phyloP scores from a whole-genome alignment of 2,888 invertebrate genomes.

The Meiosimyza decipiens region DNA sequence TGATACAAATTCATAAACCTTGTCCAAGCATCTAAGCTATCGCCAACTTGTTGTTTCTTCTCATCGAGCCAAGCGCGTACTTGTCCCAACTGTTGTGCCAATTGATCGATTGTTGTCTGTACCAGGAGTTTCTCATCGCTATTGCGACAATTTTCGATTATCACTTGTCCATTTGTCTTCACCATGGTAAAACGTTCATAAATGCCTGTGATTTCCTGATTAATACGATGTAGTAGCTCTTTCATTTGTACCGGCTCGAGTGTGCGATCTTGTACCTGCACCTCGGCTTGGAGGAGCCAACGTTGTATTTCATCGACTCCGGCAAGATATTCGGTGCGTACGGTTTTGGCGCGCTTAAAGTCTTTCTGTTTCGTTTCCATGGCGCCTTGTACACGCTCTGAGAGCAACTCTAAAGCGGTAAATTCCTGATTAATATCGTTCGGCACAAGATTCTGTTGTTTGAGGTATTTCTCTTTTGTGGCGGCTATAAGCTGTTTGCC shows the following conservation, averaged over 20 bases:
- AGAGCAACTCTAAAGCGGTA: constrained; percentile 82
- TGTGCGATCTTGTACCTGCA: constrained; percentile 83
- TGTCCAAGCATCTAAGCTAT: constrained; percentile 89
- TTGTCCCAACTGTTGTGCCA: constrained; percentile 83
- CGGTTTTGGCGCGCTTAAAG: constrained; percentile 85
- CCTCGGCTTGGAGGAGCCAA: constrained; percentile 87
- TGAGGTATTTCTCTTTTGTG: constrained; percentile 73
- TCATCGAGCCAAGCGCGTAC: constrained; percentile 84
- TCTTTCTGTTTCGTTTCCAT: constrained; percentile 91
- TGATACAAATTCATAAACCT: constrained; percentile 85
- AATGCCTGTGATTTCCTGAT: constrained; percentile 78
- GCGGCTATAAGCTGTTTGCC: constrained; percentile 72
- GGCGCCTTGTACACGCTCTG: constrained; percentile 80
- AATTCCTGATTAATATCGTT: constrained; percentile 84
- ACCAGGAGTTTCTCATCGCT: constrained; percentile 81
- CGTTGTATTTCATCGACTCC: constrained; percentile 84
- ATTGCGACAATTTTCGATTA: constrained; percentile 83
- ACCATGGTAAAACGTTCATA: constrained; percentile 82
- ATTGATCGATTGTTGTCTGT: constrained; percentile 78
- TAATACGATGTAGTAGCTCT: constrained; percentile 81
- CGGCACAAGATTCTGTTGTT: constrained; percentile 74
- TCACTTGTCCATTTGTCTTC: constrained; percentile 80
- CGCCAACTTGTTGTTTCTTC: constrained; percentile 84
- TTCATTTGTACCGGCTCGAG: constrained; percentile 81
- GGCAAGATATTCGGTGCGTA: constrained; percentile 81